phyloP scores from a whole-genome alignment of 1,140 invertebrate genomes.

The Orchestia grillus region DNA sequence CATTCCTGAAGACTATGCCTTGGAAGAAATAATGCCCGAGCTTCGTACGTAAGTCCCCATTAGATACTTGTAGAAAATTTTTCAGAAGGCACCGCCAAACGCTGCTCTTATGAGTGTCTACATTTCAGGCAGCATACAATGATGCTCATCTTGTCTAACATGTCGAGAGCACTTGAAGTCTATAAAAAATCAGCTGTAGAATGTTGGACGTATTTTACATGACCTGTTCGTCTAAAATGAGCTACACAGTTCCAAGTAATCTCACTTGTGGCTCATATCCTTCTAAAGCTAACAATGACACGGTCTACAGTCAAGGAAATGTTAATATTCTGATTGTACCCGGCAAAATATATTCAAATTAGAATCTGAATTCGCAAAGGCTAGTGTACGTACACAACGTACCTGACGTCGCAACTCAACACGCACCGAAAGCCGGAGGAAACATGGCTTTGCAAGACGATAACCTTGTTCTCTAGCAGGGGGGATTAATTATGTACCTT shows the following conservation, averaged over 20 bases:
- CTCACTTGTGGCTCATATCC: background rate
- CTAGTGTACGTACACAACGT: background rate
- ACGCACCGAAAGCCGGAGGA: background rate
- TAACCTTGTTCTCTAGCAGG: background rate
- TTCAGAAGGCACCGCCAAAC: no score
- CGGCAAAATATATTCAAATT: background rate
- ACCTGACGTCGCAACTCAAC: background rate
- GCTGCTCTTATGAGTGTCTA: background rate
- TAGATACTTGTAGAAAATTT: no score
- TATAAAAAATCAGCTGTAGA: background rate
- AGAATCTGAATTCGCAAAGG: background rate
- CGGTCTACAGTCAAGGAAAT: background rate
- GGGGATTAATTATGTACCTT: background rate
- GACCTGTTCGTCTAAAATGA: background rate
- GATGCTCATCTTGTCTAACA: background rate
- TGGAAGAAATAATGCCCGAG: no score
- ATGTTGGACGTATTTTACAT: background rate
- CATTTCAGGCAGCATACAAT: background rate
- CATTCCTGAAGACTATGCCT: no score
- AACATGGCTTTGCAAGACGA: background rate
- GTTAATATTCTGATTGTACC: background rate
- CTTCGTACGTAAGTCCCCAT: no score
- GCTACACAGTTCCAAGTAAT: background rate
- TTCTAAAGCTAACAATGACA: background rate
- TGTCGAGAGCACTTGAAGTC: background rate